Percentiles rank a stretch among this genome's conserved stretches.
phyloP scores from a whole-genome alignment of 2,888 invertebrate genomes.

The Eumacrocentrus americanus region DNA sequence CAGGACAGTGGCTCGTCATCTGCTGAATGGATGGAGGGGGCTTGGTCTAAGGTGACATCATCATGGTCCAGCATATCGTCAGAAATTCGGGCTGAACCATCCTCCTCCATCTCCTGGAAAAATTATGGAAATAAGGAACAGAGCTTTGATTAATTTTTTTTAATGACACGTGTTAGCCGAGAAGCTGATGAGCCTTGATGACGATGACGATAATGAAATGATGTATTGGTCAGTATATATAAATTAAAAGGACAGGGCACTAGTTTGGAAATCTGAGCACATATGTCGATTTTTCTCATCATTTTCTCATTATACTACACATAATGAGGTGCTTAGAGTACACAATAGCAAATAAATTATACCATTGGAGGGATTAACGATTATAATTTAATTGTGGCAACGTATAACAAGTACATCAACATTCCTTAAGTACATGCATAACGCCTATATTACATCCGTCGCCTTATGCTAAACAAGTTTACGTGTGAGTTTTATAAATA shows the following conservation, averaged over 20 bases:
- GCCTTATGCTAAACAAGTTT: background rate
- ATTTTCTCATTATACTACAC: background rate
- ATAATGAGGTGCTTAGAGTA: background rate
- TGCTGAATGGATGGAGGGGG: constrained; percentile 52
- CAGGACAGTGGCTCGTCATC: constrained; percentile 47
- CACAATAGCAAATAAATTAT: background rate
- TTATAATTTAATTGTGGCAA: constrained; percentile 16
- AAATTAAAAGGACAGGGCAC: background rate
- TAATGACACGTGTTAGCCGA: background rate
- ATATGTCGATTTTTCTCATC: background rate
- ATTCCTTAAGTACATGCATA: constrained; percentile 19
- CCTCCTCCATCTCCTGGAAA: constrained; percentile 44
- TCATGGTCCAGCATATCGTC: constrained; percentile 44
- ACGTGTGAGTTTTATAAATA: background rate
- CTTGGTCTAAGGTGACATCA: constrained; percentile 54
- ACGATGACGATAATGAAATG: background rate
- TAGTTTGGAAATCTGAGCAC: too few relatives aligned
- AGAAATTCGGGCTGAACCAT: constrained; percentile 36
- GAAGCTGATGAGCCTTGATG: background rate
- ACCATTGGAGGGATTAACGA: constrained; percentile 2
- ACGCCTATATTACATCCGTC: constrained; percentile 11
- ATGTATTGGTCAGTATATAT: constrained; percentile 7
- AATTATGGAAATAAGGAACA: constrained; percentile 28
- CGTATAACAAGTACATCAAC: constrained; percentile 9
- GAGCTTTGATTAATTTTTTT: background rate